Evolutionary conservation across 2,113 vertebrate species (phyloP).

Genomic region (Cariama cristata): DNA sequence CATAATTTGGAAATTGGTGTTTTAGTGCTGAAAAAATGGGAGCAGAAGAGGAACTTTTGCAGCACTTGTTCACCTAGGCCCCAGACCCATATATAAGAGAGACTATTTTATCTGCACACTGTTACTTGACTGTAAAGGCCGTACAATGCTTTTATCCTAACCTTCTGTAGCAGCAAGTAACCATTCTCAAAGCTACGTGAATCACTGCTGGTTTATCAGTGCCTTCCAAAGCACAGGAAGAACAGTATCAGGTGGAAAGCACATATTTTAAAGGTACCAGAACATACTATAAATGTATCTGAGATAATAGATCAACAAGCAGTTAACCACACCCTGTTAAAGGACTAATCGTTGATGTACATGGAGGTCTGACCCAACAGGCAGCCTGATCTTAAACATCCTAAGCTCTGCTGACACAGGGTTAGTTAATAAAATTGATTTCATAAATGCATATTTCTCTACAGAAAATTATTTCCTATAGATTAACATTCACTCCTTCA

Average conservation of each 20-base stretch:
- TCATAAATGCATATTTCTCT: background rate
- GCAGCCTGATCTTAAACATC: background rate
- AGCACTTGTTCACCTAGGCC: rapidly evolving
- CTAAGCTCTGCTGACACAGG: background rate
- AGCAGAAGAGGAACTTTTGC: background rate
- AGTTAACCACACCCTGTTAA: background rate
- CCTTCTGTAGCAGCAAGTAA: background rate
- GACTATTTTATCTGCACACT: background rate
- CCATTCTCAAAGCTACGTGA: background rate
- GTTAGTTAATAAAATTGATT: background rate
- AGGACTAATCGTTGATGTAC: background rate
- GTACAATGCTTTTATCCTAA: background rate
- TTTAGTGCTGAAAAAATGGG: background rate
- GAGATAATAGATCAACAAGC: background rate
- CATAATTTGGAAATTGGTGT: background rate
- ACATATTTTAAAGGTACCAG: background rate
- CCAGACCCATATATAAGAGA: background rate
- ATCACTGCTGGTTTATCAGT: background rate
- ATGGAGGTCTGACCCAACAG: background rate
- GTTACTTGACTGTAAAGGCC: background rate
- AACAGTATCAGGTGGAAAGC: background rate
- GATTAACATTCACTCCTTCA: background rate
- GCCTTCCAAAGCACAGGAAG: background rate
- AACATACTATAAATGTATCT: background rate
- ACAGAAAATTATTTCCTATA: background rate